These are phyloP conservation scores for Macroglossus sobrinus DNA, from an alignment of 2,113 vertebrate species.

Conservation along the genomic window DNA sequence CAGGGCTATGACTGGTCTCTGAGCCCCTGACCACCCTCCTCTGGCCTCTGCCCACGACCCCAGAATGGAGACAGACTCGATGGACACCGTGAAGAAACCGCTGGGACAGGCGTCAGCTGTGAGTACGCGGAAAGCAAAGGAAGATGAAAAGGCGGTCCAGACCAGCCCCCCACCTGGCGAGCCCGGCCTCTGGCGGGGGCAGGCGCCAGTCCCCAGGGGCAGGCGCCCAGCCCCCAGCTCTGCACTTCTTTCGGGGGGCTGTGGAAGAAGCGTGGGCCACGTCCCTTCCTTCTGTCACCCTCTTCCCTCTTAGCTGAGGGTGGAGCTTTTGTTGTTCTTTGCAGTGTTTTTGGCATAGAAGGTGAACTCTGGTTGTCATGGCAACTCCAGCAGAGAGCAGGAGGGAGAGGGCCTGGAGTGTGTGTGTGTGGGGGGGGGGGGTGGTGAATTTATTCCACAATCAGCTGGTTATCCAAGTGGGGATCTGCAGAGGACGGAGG, in stretches of 20 bases:
- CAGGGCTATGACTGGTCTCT: background rate
- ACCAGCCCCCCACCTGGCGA: background rate
- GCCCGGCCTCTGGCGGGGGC: background rate
- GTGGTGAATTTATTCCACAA: background rate
- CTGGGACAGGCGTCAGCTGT: background rate
- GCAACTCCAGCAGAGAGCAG: constrained; percentile 35
- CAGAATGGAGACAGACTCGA: background rate
- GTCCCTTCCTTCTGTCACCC: background rate
- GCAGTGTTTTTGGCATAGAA: constrained; percentile 53
- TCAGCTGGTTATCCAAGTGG: background rate
- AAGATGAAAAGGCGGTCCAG: background rate
- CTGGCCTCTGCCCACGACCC: background rate
- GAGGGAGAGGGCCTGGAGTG: background rate
- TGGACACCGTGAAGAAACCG: background rate
- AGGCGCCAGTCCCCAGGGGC: accelerated
- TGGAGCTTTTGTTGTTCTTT: constrained; percentile 34
- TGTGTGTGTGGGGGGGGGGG: background rate
- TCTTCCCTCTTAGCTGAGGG: background rate
- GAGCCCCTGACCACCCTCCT: accelerated
- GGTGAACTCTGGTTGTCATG: constrained; percentile 69
- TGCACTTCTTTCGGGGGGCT: background rate
- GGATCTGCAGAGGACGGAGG: background rate
- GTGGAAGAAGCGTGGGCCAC: background rate
- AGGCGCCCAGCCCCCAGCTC: background rate
- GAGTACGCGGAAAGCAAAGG: background rate